These are phyloP conservation scores for Neogale vison DNA, from an alignment of 2,113 vertebrate genomes.

Conservation along the genomic window DNA sequence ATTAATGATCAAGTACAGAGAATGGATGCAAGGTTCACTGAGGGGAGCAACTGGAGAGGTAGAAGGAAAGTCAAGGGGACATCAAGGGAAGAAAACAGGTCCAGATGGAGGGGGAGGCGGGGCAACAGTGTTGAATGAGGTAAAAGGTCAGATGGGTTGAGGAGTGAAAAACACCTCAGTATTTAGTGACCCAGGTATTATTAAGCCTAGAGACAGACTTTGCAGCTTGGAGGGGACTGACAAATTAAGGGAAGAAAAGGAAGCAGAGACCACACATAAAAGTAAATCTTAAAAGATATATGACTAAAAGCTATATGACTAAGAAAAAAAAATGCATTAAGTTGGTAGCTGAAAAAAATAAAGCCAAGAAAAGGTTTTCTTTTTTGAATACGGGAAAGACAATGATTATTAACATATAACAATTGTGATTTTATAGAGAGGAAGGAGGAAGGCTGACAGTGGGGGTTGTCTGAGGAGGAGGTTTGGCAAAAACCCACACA, in stretches of 20 bases:
- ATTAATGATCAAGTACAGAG: neutral
- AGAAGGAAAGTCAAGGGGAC: neutral
- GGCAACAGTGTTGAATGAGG: neutral
- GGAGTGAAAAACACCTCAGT: neutral
- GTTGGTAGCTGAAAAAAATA: neutral
- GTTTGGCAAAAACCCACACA: neutral
- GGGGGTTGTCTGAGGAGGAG: neutral
- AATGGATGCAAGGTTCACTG: neutral
- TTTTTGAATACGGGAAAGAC: neutral
- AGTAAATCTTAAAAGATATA: neutral
- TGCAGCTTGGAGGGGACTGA: neutral
- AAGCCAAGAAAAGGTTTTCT: neutral
- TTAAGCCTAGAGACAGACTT: neutral
- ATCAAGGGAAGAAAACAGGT: neutral
- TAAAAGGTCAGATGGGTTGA: neutral
- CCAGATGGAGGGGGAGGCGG: neutral
- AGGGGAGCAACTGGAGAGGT: neutral
- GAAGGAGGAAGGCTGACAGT: neutral
- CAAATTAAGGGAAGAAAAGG: neutral
- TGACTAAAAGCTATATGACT: too few species aligned
- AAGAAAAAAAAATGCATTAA: neutral
- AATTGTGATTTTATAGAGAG: neutral
- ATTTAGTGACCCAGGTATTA: neutral
- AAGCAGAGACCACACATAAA: neutral
- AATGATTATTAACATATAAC: neutral